phyloP scores from a whole-genome alignment of 2,113 vertebrate genomes.

The Ardeotis arabs region DNA sequence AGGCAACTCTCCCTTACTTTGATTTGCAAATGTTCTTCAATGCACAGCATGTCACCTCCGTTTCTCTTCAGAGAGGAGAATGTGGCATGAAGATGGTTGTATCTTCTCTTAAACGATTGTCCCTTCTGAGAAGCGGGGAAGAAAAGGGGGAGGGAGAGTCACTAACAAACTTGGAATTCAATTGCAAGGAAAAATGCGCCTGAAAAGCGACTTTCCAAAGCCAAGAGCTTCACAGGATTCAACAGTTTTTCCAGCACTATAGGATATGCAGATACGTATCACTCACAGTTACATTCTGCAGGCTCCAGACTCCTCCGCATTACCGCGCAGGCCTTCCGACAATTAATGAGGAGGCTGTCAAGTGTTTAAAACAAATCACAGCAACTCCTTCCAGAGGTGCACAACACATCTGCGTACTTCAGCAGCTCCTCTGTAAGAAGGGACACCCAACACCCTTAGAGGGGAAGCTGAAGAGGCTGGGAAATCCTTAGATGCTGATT shows the following conservation, averaged over 20 bases:
- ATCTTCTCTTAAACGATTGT: background rate
- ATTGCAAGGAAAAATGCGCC: slow-evolving; percentile 13
- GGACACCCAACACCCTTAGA: background rate
- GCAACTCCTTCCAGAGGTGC: background rate
- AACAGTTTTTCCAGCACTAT: background rate
- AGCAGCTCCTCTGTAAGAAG: background rate
- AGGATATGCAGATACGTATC: background rate
- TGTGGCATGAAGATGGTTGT: accelerated
- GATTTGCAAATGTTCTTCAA: background rate
- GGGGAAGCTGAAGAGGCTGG: background rate
- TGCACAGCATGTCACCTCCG: background rate
- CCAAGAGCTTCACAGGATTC: slow-evolving; percentile 10
- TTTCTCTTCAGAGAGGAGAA: background rate
- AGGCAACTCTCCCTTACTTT: background rate
- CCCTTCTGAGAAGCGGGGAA: background rate
- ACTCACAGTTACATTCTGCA: slow-evolving; percentile 34
- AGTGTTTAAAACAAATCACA: slow-evolving; percentile 28
- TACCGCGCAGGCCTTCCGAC: background rate
- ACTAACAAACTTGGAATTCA: slow-evolving; percentile 3
- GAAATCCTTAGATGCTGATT: background rate
- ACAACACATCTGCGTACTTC: background rate
- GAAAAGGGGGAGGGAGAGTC: background rate
- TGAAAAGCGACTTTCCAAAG: slow-evolving; percentile 18
- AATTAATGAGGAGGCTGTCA: slow-evolving; percentile 12
- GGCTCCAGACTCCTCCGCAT: background rate